These are phyloP conservation scores for Cyclargus thomasi DNA, from an alignment of 1,140 invertebrate genomes.

Conservation along the genomic window DNA sequence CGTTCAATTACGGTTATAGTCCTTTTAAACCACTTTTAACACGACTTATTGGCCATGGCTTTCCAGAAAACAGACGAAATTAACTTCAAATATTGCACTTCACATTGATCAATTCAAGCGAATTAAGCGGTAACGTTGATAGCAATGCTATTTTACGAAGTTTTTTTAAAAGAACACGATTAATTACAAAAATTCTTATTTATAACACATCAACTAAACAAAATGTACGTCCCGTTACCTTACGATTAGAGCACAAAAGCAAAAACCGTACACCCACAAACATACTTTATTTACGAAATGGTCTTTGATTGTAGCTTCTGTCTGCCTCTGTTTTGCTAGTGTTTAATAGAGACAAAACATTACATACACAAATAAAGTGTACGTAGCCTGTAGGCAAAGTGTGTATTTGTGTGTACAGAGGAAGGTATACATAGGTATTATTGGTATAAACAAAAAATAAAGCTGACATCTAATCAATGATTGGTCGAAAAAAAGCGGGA, in stretches of 20 bases:
- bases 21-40: constrained; percentile 37
- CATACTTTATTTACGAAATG: constrained; percentile 23
- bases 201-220: constrained; percentile 32
- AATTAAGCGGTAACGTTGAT: background rate
- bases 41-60: constrained; percentile 15
- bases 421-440: constrained; percentile 31
- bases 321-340: background rate
- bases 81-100: background rate
- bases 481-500: constrained; percentile 55
- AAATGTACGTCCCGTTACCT: constrained; percentile 35
- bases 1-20: constrained; percentile 23
- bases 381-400: no score
- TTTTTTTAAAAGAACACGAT: background rate
- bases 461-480: constrained; percentile 45
- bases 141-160: background rate
- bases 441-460: constrained; percentile 72
- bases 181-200: constrained; percentile 26
- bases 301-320: no score
- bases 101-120: background rate
- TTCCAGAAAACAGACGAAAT: background rate
- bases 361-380: no score
- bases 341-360: no score
- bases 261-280: constrained; percentile 30
- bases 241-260: constrained; percentile 34
- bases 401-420: constrained; percentile 44